These are phyloP conservation scores for Etheostoma nigrum DNA, from an alignment of 2,797 vertebrate genomes.

Conservation along the genomic window DNA sequence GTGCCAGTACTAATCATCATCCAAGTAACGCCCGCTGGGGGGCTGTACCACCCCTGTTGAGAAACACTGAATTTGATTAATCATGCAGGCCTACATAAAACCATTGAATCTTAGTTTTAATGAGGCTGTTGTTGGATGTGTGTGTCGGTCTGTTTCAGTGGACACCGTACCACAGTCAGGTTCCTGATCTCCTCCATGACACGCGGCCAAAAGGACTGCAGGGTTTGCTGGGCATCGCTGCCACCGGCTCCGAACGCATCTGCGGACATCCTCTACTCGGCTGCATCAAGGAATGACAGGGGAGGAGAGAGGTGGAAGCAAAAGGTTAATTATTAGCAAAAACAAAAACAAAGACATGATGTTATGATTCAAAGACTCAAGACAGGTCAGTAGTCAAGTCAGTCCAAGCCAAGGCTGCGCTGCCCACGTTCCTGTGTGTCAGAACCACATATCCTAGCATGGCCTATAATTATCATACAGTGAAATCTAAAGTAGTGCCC, in stretches of 20 bases:
- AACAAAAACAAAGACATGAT: conserved; percentile 12
- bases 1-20: too few relatives aligned
- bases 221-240: conserved; percentile 97
- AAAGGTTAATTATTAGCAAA: conserved; percentile 24
- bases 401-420: conserved; percentile 14
- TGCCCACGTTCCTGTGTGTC: conserved; percentile 48
- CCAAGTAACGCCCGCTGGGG: too few relatives aligned
- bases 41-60: too few relatives aligned
- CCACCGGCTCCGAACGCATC: conserved; percentile 91
- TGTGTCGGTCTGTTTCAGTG: conserved; percentile 12
- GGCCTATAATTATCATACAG: conserved; percentile 63
- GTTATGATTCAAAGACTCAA: conserved; percentile 2
- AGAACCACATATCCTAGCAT: conserved; percentile 53
- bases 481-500: conserved; percentile 65
- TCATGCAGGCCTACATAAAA: not conserved
- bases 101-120: not conserved
- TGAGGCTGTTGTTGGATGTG: not conserved
- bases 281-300: conserved; percentile 44
- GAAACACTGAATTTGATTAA: too few relatives aligned
- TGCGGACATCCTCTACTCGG: conserved; percentile 90
- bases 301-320: conserved; percentile 7
- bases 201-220: conserved; percentile 98
- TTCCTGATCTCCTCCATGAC: conserved; percentile 99
- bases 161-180: conserved; percentile 91
- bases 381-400: conserved; percentile 8